phyloP scores from a whole-genome alignment of 2,113 vertebrate species.

The Ammodytes dubius region DNA sequence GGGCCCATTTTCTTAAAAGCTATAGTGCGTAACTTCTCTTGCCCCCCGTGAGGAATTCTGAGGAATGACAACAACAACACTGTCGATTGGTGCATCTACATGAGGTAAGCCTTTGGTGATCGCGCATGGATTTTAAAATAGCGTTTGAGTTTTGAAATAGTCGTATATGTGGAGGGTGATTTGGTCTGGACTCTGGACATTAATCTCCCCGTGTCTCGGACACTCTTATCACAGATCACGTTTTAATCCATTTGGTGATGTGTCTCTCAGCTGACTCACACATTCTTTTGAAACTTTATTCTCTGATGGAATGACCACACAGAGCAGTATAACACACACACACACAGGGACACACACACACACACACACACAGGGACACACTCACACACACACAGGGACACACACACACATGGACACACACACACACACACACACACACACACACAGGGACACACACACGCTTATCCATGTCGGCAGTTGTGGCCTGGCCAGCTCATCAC shows the following conservation, averaged over 20 bases:
- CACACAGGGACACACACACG: too few species aligned
- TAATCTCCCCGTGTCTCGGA: slow-evolving; percentile 10
- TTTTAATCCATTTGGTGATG: slow-evolving; percentile 37
- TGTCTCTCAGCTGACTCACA: slow-evolving; percentile 53
- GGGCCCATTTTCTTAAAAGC: too few species aligned
- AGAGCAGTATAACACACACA: slow-evolving; percentile 9
- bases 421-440: too few species aligned
- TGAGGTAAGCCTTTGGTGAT: too few species aligned
- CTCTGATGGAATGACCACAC: slow-evolving; percentile 39
- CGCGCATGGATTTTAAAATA: neutral
- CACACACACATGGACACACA: too few species aligned
- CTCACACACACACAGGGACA: too few species aligned
- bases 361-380: too few species aligned
- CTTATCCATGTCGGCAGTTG: slow-evolving; percentile 16
- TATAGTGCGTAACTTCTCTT: too few species aligned
- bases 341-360: too few species aligned
- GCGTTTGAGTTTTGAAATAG: slow-evolving; percentile 3
- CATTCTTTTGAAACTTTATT: slow-evolving; percentile 46
- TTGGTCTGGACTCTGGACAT: slow-evolving; percentile 30
- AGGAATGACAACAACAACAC: too few species aligned
- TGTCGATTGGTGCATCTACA: too few species aligned
- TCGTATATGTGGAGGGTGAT: slow-evolving; percentile 7
- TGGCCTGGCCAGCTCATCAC: neutral
- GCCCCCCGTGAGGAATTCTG: too few species aligned
- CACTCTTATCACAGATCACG: slow-evolving; percentile 35